These are phyloP conservation scores for Nycticryphes semicollaris DNA, from an alignment of 2,113 vertebrate species.

Conservation along the genomic window DNA sequence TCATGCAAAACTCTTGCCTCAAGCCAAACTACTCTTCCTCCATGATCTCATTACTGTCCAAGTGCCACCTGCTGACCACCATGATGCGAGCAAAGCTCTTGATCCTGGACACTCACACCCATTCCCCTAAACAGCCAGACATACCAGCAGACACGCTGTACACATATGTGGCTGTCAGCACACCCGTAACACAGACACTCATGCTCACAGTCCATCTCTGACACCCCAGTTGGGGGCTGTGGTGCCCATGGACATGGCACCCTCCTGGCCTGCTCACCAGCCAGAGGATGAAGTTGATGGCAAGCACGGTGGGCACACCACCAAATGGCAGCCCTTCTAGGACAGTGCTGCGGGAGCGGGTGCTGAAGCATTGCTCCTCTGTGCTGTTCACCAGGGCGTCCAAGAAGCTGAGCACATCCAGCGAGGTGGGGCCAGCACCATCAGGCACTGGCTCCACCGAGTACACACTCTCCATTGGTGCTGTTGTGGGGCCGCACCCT, in stretches of 20 bases:
- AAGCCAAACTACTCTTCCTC: neutral
- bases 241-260: fast-evolving
- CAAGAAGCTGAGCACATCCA: slow-evolving; percentile 64
- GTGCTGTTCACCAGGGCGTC: slow-evolving; percentile 74
- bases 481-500: neutral
- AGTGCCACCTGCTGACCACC: neutral
- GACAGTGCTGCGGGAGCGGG: slow-evolving; percentile 85
- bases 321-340: slow-evolving; percentile 93
- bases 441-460: neutral
- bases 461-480: neutral
- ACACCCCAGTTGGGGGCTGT: neutral
- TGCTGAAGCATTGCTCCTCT: slow-evolving; percentile 80
- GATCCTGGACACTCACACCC: neutral
- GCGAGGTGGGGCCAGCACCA: neutral
- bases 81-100: neutral
- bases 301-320: slow-evolving; percentile 89
- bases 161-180: neutral
- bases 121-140: neutral
- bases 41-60: neutral
- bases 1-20: neutral
- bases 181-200: fast-evolving
- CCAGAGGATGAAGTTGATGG: slow-evolving; percentile 89
- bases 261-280: slow-evolving; percentile 76
- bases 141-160: fast-evolving
- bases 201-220: neutral